A percentile compares a stretch with the other conserved stretches of the same genome.
phyloP scores from a whole-genome alignment of 1,140 invertebrate species.

The Eulimnadia texana region DNA sequence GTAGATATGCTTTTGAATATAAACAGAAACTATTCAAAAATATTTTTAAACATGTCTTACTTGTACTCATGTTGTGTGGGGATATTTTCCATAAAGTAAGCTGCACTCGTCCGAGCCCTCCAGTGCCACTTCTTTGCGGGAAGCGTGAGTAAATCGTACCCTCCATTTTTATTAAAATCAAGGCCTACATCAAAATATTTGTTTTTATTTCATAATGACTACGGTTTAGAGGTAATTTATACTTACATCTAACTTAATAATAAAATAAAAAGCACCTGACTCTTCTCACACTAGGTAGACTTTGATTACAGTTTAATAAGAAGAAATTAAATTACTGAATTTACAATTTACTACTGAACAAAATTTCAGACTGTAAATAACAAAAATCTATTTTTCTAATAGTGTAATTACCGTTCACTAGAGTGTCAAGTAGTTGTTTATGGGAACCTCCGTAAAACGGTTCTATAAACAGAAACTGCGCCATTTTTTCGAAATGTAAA shows the following conservation, averaged over 20 bases:
- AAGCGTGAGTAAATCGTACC: conserved; percentile 38
- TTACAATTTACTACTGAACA: too few relatives aligned
- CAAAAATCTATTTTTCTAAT: background rate
- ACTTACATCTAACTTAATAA: too few relatives aligned
- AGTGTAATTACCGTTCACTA: conserved; percentile 25
- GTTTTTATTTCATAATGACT: too few relatives aligned
- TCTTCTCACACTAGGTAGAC: too few relatives aligned
- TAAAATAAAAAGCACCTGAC: too few relatives aligned
- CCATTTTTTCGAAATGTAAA: background rate
- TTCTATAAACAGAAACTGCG: conserved; percentile 33
- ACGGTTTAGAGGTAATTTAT: too few relatives aligned
- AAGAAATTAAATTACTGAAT: too few relatives aligned
- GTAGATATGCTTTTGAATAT: conserved; percentile 7
- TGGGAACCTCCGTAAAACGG: conserved; percentile 58
- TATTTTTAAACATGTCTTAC: conserved; percentile 21
- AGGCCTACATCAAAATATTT: too few relatives aligned
- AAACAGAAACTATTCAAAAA: background rate
- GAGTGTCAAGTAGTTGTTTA: conserved; percentile 44
- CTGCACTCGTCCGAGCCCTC: conserved; percentile 48
- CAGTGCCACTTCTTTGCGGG: conserved; percentile 65
- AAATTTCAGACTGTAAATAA: background rate
- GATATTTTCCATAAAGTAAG: conserved; percentile 45
- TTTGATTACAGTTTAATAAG: too few relatives aligned
- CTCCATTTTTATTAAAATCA: conserved; percentile 16
- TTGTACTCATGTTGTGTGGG: conserved; percentile 36